Evolutionary conservation across 2,888 invertebrate species (phyloP), one percentile per base, ranked within the genome.

Genomic region (Troides aeacus): DNA sequence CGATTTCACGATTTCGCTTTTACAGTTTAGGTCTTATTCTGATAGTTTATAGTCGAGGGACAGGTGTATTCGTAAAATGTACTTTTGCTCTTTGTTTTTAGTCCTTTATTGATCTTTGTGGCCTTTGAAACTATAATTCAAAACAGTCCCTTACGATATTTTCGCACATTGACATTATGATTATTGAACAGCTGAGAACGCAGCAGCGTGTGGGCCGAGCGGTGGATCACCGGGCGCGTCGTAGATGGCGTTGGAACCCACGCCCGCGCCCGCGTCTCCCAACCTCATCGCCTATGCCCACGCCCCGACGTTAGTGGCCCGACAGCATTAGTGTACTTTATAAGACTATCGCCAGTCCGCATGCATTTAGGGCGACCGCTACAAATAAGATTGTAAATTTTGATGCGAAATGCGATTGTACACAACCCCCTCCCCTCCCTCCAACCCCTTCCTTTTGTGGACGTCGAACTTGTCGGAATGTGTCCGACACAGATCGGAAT

Each of bases 171-270:
- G 10, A 39, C 39, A 39, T 39, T 39, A 10, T 39, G 10, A 39
- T 39, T 39, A 62, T 72, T 73, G 62, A 74, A 74, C 81, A 83
- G 87, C 85, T 72, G 85, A 86, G 76, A 80, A 76, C 73, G 82
- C 82, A 61, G 79, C 79, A 71, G 79, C 83, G 76, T 80, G 84
- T 77, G 84, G 82, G 64, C 79, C 79, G 70, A 81, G 84, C 78
- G 81, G 77, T 69, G 84, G 80, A 59, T 80, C 83, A 63, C 80
- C 84, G 72, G 79, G 81, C 79, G 85, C 85, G 74, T 85, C 87
- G 85, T 87, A 86, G 84, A 73, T 68, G 64, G 65, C 71, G 70
- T 59, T 68, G 63, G 57, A 65, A 66, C 66, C 21, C 23, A 42
- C 72, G 69, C 72, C 66, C 70, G 58, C 72, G 69, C 72, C 66